Base-by-base conservation (phyloP, 2,888 invertebrate genomes). In the Eilema sororculum region DNA sequence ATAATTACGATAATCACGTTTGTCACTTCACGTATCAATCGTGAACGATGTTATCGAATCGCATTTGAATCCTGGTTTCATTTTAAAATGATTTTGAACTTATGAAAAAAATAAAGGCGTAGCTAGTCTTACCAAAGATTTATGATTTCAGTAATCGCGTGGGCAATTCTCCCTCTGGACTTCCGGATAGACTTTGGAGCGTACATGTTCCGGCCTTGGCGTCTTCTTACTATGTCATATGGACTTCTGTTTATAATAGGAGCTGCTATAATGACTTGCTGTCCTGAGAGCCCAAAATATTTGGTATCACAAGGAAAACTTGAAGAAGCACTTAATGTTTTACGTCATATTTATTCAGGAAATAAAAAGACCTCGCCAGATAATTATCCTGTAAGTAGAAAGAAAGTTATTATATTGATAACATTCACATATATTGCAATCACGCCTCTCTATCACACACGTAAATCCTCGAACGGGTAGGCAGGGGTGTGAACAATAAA, bases 231-330 rank as follows among this genome's bases (percentile, higher is more conserved):
- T 0, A 94, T 97, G 0, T 73, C 96, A 0, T 96, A 97, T 78
- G 95, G 96, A 0, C 66, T 96, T 3, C 94, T 97, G 6, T 96
- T 97, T 78, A 76, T 97, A 1, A 68, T 97, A 10, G 85, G 88
- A 24, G 96, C 97, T 0, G 88, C 96, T 0, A 67, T 96, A 0
- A 90, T 97, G 72, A 88, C 96, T 0, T 91, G 95, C 2, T 94
- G 94, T 3, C 98, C 98, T 0, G 98, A 98, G 87, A 98, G 97
- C 81, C 98, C 98, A 0, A 97, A 98, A 86, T 98, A 96, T 87
- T 93, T 97, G 37, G 91, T 97, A 16, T 95, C 97, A 0, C 96
- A 96, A 80, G 97, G 97, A 0, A 94, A 94, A 78, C 88, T 95
- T 4, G 95, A 96, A 0, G 96, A 96, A 77, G 97, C 98, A 0